phyloP scores from a whole-genome alignment of 2,113 vertebrate genomes.

The Ancistrus triradiatus region DNA sequence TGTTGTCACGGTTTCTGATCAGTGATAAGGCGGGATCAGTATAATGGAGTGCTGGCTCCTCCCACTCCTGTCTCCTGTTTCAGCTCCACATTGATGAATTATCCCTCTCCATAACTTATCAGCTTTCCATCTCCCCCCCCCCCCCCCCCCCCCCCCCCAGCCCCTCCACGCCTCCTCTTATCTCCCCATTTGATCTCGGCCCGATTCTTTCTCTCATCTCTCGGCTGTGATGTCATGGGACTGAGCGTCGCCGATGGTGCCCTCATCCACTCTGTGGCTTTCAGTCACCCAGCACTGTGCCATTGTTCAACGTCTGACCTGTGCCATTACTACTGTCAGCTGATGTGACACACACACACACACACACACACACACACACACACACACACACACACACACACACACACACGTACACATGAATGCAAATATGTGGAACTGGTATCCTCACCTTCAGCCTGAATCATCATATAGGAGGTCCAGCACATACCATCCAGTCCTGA shows the following conservation, averaged over 20 bases:
- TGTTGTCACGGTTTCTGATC: conserved; percentile 34
- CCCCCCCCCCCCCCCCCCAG: conserved; percentile 10
- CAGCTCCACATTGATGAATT: conserved; percentile 43
- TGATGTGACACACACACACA: conserved; percentile 2
- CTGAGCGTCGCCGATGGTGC: conserved; percentile 56
- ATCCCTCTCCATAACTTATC: conserved; percentile 54
- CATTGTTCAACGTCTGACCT: too few species aligned
- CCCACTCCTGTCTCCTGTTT: conserved; percentile 49
- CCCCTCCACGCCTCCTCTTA: conserved; percentile 33
- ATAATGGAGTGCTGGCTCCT: conserved; percentile 45
- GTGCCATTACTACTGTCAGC: too few species aligned
- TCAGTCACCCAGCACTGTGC: conserved; percentile 1
- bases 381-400: too few species aligned
- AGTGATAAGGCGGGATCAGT: conserved; percentile 35
- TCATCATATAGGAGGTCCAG: too few species aligned
- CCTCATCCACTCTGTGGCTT: background rate
- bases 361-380: conserved; percentile 10
- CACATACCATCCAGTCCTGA: too few species aligned
- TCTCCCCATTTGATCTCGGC: conserved; percentile 36
- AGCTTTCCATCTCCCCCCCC: conserved; percentile 31
- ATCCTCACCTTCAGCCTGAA: too few species aligned
- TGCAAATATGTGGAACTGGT: too few species aligned
- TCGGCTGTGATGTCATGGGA: conserved; percentile 56
- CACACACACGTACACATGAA: too few species aligned
- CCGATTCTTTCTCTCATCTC: conserved; percentile 40